These are phyloP conservation scores for Coecobrya sp. DNA, from an alignment of 2,888 invertebrate species.

Conservation along the genomic window DNA sequence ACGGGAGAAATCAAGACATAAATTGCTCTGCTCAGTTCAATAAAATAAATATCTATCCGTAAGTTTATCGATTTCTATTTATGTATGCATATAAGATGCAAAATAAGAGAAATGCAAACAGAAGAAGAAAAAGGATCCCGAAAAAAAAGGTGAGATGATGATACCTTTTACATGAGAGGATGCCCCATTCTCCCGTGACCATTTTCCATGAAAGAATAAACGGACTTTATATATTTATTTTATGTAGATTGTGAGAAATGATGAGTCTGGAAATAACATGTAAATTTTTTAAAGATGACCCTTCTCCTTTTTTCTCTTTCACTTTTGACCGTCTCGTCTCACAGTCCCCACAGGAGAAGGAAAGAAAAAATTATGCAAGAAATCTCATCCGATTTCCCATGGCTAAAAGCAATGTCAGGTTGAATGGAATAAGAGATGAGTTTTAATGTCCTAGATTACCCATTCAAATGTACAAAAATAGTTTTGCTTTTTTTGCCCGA, in stretches of 20 bases:
- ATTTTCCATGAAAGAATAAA: constrained; percentile 16
- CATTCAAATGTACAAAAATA: constrained; percentile 63
- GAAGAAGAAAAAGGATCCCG: not conserved
- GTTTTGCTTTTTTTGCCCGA: not conserved
- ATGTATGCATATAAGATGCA: not conserved
- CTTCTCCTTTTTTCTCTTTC: constrained; percentile 37
- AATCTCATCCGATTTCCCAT: constrained; percentile 17
- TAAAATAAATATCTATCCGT: constrained; percentile 19
- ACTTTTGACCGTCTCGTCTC: constrained; percentile 51
- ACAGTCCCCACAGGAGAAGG: not conserved
- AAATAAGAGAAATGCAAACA: not conserved
- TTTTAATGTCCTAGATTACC: constrained; percentile 67
- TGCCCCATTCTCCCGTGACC: not conserved
- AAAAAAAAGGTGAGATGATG: constrained; percentile 38
- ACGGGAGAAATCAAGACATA: not conserved
- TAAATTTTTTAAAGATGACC: constrained; percentile 57
- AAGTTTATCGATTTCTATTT: not conserved
- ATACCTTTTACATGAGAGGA: not conserved
- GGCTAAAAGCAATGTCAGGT: too few species aligned
- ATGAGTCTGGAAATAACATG: not conserved
- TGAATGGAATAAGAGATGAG: too few species aligned
- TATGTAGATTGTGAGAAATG: not conserved
- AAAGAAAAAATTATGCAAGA: constrained; percentile 64
- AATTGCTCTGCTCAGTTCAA: constrained; percentile 29
- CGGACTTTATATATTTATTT: not conserved